Evolutionary conservation across 2,797 vertebrate species (phyloP).

Genomic region (Miopithecus talapoin): DNA sequence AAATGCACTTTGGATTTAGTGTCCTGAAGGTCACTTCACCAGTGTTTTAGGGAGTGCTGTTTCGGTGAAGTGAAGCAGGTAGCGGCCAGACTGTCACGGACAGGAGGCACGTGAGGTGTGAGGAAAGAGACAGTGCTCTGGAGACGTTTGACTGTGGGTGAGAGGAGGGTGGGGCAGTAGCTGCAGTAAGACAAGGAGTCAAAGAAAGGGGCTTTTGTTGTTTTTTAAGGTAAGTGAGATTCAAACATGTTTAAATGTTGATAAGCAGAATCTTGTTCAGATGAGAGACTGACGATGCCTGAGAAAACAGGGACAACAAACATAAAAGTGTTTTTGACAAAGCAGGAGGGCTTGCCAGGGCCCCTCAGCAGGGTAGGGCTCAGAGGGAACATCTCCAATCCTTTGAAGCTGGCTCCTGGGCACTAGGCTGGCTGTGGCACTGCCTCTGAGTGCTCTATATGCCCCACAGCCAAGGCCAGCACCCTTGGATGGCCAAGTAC

Average conservation of each 20-base stretch:
- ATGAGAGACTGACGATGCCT: neutral
- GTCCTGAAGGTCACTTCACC: neutral
- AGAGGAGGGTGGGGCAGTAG: neutral
- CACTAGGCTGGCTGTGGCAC: neutral
- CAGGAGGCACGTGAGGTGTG: neutral
- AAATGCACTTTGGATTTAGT: fast-evolving
- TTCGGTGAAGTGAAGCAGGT: fast-evolving
- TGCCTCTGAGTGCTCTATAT: neutral
- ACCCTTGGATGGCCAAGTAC: neutral
- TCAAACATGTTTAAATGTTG: neutral
- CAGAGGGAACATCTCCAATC: neutral
- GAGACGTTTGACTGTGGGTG: neutral
- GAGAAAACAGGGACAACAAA: neutral
- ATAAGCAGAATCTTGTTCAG: neutral
- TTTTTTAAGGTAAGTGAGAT: neutral
- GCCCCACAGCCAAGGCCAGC: neutral
- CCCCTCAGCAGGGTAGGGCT: neutral
- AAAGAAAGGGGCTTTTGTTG: neutral
- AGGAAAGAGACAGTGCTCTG: neutral
- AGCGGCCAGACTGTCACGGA: neutral
- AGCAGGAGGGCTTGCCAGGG: neutral
- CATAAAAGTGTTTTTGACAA: neutral
- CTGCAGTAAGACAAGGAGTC: no score
- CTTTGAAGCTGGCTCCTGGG: neutral
- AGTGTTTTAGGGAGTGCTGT: neutral